Evolutionary conservation across 2,888 invertebrate species (phyloP).

Genomic region (Parthenolecanium corni): DNA sequence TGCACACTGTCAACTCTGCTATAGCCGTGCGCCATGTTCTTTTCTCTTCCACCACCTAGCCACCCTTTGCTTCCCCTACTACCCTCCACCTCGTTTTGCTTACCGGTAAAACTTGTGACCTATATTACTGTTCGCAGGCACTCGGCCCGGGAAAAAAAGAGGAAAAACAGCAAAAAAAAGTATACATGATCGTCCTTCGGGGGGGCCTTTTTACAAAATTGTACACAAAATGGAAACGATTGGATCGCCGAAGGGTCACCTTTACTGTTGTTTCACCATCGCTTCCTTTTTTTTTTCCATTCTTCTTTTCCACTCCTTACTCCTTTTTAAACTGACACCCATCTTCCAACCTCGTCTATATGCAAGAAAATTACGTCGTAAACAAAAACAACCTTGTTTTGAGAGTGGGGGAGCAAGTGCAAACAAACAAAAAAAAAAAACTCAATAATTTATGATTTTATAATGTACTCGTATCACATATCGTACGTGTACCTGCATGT

Average conservation of each 20-base stretch:
- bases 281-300: too few relatives aligned
- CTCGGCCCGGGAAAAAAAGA: too few relatives aligned
- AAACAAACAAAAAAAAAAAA: too few relatives aligned
- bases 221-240: neutral
- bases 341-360: too few relatives aligned
- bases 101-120: slow-evolving; percentile 1
- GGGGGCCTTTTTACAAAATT: neutral
- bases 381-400: slow-evolving; percentile 15
- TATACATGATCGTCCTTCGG: slow-evolving; percentile 5
- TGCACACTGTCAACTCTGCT: slow-evolving; percentile 5
- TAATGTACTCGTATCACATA: too few relatives aligned
- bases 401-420: neutral
- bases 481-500: too few relatives aligned
- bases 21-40: neutral
- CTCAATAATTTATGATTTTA: too few relatives aligned
- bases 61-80: neutral
- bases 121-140: slow-evolving; percentile 4
- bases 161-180: neutral
- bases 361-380: slow-evolving; percentile 5
- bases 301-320: neutral
- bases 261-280: slow-evolving; percentile 3
- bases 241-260: slow-evolving; percentile 13
- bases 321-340: neutral
- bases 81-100: neutral
- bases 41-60: neutral